Conservation (phyloP, 2,888 invertebrate species). For the Limnephilus marmoratus region DNA sequence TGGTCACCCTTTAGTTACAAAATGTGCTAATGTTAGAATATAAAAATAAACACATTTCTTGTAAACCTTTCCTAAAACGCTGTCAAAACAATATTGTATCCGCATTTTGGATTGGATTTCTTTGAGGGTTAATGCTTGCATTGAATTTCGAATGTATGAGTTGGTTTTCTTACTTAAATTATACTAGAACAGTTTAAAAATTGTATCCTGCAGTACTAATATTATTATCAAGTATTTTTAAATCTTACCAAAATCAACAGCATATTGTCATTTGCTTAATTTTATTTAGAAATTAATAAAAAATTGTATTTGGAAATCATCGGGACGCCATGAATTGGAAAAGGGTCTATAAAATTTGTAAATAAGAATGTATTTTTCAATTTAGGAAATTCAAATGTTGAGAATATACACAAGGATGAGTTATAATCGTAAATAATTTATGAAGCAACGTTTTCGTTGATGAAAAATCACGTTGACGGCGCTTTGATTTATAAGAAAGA, state of each 20-base stretch:
- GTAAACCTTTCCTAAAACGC: background rate
- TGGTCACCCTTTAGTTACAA: background rate
- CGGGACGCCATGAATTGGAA: background rate
- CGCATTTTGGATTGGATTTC: background rate
- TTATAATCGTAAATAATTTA: background rate
- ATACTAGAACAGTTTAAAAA: background rate
- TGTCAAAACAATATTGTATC: background rate
- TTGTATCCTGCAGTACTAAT: background rate
- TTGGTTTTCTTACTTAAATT: background rate
- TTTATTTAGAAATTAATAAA: background rate
- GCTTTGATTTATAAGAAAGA: background rate
- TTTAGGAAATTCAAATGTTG: constrained; percentile 26
- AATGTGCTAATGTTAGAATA: background rate
- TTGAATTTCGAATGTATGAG: background rate
- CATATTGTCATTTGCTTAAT: background rate
- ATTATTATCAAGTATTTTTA: background rate
- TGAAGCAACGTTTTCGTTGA: background rate
- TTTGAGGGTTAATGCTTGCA: background rate
- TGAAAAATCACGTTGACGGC: background rate
- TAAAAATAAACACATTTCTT: background rate
- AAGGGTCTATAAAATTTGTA: constrained; percentile 15
- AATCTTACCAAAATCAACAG: background rate
- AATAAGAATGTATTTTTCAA: constrained; percentile 43
- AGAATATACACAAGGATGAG: constrained; percentile 2
- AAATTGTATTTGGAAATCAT: background rate